Evolutionary conservation across 2,888 invertebrate species (phyloP), one percentile per base, ranked within the genome.

Genomic region (Serrognathus titanus): DNA sequence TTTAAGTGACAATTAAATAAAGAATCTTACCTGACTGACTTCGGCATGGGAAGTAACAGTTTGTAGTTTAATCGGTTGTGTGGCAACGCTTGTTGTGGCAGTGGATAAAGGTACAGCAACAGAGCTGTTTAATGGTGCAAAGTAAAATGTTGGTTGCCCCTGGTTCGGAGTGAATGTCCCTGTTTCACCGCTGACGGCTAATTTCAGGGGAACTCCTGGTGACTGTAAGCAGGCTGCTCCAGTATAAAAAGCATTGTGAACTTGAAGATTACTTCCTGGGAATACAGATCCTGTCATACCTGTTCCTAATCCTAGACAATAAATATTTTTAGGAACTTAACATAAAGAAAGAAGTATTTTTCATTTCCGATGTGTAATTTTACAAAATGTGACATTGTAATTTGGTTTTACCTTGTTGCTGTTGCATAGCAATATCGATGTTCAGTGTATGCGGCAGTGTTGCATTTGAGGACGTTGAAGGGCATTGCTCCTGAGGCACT

Each of bases 11-110:
- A 13, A 13, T 43, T 13, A 16, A 40, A 40, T 9, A 6, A 5
- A 7, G 40, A 13, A 12, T 40, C 11, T 61, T 66, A 80, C 80
- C 76, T 79, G 83, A 69, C 81, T 82, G 55, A 83, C 83, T 68
- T 83, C 83, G 43, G 80, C 78, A 66, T 80, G 81, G 12, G 81
- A 76, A 40, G 80, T 78, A 53, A 82, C 80, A 55, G 74, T 75
- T 59, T 75, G 77, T 60, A 76, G 75, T 64, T 76, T 76, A 48
- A 75, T 68, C 16, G 74, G 74, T 63, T 69, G 71, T 46, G 61
- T 62, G 45, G 62, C 63, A 50, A 65, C 63, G 56, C 61, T 62
- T 53, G 63, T 59, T 54, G 66, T 67, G 59, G 66, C 61, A 58
- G 71, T 65, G 37, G 79, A 75, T 60, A 77, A 74, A 16, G 77